Conservation (phyloP, 2,113 vertebrate genomes). For the Neolamprologus sp. region DNA sequence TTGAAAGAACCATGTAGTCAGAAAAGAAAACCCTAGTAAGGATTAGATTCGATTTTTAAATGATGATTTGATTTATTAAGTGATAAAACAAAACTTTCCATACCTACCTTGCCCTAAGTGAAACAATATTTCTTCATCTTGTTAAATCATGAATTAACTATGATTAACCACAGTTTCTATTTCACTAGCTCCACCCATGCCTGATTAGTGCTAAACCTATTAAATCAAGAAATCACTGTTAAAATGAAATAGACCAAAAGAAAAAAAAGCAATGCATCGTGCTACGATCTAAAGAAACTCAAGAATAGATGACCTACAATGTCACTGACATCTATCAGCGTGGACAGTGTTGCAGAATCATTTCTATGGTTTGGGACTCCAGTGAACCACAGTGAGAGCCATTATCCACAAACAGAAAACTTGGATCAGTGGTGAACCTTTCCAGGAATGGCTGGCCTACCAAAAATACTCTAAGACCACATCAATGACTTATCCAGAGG, state of each 20-base stretch:
- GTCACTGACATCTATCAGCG: not conserved
- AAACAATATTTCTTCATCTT: not conserved
- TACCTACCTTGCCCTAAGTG: not conserved
- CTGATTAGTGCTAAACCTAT: not conserved
- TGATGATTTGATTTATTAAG: not conserved
- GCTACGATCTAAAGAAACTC: not conserved
- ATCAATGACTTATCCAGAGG: not conserved
- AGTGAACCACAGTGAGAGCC: not conserved
- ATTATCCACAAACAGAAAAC: not conserved
- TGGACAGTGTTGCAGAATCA: rapidly evolving
- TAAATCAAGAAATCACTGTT: not conserved
- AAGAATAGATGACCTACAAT: rapidly evolving
- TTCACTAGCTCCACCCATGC: not conserved
- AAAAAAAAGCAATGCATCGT: not conserved
- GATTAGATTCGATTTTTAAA: not conserved
- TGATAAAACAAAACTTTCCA: not conserved
- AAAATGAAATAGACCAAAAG: not conserved
- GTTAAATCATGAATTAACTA: not conserved
- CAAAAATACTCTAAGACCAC: not conserved
- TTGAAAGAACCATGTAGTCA: not conserved
- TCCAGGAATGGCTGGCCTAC: not conserved
- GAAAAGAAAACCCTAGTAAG: not conserved
- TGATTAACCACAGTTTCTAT: not conserved
- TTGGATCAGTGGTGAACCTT: not conserved
- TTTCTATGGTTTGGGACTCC: not conserved